Evolutionary conservation across 2,113 vertebrate species (phyloP), one percentile per base, ranked within the genome.

Genomic region (Petromus typicus): DNA sequence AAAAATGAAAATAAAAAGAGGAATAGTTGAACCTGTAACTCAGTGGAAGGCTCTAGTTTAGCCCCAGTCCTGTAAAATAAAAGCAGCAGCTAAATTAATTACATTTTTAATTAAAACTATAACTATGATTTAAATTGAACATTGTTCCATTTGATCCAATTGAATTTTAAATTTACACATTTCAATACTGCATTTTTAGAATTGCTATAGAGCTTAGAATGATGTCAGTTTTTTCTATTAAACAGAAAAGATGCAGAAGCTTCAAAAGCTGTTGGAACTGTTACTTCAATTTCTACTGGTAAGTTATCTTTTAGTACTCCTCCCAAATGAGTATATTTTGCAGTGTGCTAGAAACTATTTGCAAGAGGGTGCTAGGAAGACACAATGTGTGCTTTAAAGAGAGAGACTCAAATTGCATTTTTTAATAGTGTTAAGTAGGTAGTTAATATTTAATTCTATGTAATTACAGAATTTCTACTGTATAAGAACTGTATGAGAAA

Each of bases 191-290:
- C 3, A 88, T 71, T 89, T 94, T 86, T 89, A 96, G 32, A 81
- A 78, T 48, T 43, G 93, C 75, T 80, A 27, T 67, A 83, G 43
- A 92, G 75, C 12, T 82, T 94, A 71, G 40, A 94, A 91, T 83
- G 67, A 1, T 86, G 20, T 80, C 89, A 45, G 87, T 0, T 56
- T 94, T 94, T 59, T 64, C 32, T 86, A 48, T 97, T 2, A 22
- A 27, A 59, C 32, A 98, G 98, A 71, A 98, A 98, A 96, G 97
- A 98, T 69, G 32, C 37, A 54, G 96, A 73, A 30, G 7, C 66
- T 96, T 78, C 85, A 30, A 98, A 97, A 96, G 57, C 43, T 40
- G 2, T 34, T 17, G 97, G 97, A 91, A 61, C 69, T 37, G 1
- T 59, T 34, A 22, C 73, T 85, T 69, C 96, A 78, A 0, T 87